phyloP scores from a whole-genome alignment of 2,797 vertebrate genomes.

The Xerus rutilus region DNA sequence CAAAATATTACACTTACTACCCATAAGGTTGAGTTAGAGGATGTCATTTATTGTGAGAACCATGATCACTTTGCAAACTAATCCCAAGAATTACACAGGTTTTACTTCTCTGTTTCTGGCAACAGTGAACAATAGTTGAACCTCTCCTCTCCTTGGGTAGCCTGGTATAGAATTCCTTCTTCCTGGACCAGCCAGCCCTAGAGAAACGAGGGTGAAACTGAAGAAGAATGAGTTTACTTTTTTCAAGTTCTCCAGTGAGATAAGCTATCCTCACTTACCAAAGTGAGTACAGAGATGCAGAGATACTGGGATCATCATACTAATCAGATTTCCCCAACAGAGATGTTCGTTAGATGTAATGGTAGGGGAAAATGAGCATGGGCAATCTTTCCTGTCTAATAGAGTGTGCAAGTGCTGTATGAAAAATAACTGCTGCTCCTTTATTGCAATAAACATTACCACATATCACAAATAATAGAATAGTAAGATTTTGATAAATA shows the following conservation, averaged over 20 bases:
- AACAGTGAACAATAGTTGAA: neutral
- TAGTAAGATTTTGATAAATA: slow-evolving; percentile 5
- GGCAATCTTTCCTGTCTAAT: neutral
- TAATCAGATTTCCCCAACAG: neutral
- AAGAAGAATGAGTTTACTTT: neutral
- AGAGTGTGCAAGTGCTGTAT: neutral
- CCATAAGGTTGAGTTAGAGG: neutral
- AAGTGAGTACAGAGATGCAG: neutral
- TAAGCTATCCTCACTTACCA: neutral
- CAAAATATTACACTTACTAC: neutral
- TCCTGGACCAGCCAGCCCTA: neutral
- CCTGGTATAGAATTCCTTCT: neutral
- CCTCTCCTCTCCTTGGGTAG: neutral
- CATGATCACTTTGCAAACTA: neutral
- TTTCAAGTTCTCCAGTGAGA: neutral
- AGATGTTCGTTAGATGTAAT: neutral
- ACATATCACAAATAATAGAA: slow-evolving; percentile 4
- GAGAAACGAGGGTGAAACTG: neutral
- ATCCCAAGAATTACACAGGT: neutral
- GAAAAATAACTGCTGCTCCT: neutral
- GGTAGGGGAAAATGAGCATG: neutral
- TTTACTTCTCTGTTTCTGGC: neutral
- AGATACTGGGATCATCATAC: neutral
- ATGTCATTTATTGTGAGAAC: neutral
- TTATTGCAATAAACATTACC: neutral